Evolutionary conservation across 2,113 vertebrate species (phyloP), one percentile per base, ranked within the genome.

Genomic region (Uropsilus gracilis): DNA sequence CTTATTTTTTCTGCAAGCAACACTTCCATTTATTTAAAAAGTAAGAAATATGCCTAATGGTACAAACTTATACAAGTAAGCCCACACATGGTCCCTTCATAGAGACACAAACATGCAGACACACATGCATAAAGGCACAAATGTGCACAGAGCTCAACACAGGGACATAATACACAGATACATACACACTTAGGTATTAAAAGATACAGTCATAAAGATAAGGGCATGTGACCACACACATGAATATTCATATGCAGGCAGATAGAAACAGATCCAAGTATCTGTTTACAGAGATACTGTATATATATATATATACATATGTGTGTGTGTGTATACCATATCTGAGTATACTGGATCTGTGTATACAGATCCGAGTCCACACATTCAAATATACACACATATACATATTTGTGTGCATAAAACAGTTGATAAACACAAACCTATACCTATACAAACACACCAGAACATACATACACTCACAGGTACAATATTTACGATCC

Each of bases 1-100:
- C 77, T 94, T 92, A 72, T 90, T 94, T 95, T 94, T 88, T 68
- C 85, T 87, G 59, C 53, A 95, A 94, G 81, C 44, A 92, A 76
- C 32, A 87, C 46, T 86, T 91, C 39, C 68, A 97, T 94, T 90
- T 96, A 86, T 92, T 94, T 95, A 95, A 94, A 94, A 94, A 77
- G 64, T 53, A 80, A 57, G 63, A 75, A 82, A 39, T 90, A 81
- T 68, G 59, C 48, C 78, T 92, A 94, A 92, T 76, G 53, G 14
- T 66, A 84, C 17, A 48, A 50, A 68, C 73, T 63, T 77, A 64
- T 4, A 59, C 13, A 55, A 72, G 24, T 32, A 84, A 16, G 82
- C 8, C 63, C 10, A 89, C 4, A 28, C 2, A 48, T 13, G 46
- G 53, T 76, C 37, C 55, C 66, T 68, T 14, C n/a, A 42, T 26